Base-by-base conservation (phyloP, 2,888 invertebrate genomes). In the Lapara coniferarum region DNA sequence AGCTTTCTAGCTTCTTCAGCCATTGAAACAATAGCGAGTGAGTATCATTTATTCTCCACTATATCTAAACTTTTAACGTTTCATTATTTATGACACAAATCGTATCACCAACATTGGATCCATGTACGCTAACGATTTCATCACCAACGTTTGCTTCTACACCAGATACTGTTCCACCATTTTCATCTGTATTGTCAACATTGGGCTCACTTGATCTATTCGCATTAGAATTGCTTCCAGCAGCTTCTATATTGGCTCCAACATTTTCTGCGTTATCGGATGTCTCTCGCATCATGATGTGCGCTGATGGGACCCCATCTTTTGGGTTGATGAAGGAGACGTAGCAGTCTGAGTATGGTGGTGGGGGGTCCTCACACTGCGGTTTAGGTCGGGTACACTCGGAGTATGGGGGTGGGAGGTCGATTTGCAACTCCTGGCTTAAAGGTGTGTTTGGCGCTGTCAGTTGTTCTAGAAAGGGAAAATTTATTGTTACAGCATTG, bases 261-360 rank as follows among this genome's bases (percentile, higher is more conserved):
- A n/a, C 16, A 37, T 37, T 37, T 37, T 10, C 13, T 0, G 12
- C 55, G 19, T 55, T 46, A 63, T 49, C 63, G 7, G n/a, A 46
- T 63, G 14, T 37, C 7, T 46, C 49, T n/a, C 19, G 19, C 49
- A 49, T 37, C 19, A 52, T 56, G 6, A 56, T 68, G 13, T 30
- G 49, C 8, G 52, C 52, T 37, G 63, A 46, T 0, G 63, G 63
- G 10, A 49, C 13, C 0, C 81, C 84, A 52, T 83, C 78, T 69
- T 86, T 87, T 0, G 81, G 81, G 66, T 83, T 80, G 12, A 81
- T 72, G 76, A 83, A 85, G 3, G 85, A 72, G 0, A 86, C 85
- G 76, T 83, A 83, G 72, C 88, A 89, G 10, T 85, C 88, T 7
- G 89, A 86, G 79, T 92, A 92, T 0, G 92, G 90, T 0, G 92